Percentiles rank a stretch among this genome's conserved stretches.
These are phyloP conservation scores for Muscicapa comitata DNA, from an alignment of 2,797 vertebrate genomes.

Conservation along the genomic window DNA sequence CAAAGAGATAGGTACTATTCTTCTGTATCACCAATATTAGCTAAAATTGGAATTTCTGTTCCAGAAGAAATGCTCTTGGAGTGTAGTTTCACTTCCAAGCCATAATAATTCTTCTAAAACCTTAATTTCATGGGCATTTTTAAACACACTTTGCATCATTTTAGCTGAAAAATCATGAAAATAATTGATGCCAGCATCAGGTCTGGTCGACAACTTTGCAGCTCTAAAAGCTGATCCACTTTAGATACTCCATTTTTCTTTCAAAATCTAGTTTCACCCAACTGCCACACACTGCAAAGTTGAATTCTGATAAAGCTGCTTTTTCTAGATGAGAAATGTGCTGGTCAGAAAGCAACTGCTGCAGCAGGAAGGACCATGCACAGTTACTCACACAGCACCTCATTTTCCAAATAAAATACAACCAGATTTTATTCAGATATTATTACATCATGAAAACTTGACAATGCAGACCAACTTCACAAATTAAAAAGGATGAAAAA, in stretches of 20 bases:
- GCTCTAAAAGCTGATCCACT: not conserved
- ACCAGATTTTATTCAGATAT: too few relatives aligned
- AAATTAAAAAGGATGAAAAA: not conserved
- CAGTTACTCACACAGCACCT: fast-evolving
- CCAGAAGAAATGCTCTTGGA: not conserved
- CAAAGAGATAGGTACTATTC: not conserved
- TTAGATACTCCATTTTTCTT: not conserved
- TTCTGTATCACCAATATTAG: not conserved
- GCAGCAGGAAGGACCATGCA: not conserved
- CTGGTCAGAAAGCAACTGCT: not conserved
- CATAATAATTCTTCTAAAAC: not conserved
- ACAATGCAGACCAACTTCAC: not conserved
- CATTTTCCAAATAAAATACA: not conserved
- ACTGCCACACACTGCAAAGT: not conserved
- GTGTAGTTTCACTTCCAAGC: not conserved
- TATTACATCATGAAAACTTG: not conserved
- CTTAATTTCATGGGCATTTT: not conserved
- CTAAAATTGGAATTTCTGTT: not conserved
- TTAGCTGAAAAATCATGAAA: not conserved
- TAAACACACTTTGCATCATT: not conserved
- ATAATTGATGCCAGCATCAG: not conserved
- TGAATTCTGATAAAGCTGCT: not conserved
- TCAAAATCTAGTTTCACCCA: not conserved
- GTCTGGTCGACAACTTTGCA: not conserved
- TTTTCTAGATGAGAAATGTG: not conserved